phyloP scores from a whole-genome alignment of 2,113 vertebrate species.

The Rhynchomys soricoides region DNA sequence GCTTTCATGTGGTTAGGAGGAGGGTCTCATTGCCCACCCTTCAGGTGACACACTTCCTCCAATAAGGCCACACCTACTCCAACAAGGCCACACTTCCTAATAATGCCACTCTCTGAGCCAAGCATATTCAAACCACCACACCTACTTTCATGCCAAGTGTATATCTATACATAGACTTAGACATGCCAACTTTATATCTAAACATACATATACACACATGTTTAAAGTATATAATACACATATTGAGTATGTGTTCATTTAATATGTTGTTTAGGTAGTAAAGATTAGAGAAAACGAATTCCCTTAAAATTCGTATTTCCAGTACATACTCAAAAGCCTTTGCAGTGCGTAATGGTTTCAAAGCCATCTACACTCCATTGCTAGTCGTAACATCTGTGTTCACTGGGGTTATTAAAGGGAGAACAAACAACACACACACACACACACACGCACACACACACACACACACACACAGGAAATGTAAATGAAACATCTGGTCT shows the following conservation, averaged over 20 bases:
- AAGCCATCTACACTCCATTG: not conserved
- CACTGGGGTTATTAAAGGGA: not conserved
- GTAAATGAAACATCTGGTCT: not conserved
- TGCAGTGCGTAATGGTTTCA: not conserved
- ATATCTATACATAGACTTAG: not conserved
- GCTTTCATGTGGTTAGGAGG: too few species aligned
- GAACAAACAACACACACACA: not conserved
- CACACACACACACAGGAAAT: not conserved
- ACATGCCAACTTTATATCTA: not conserved
- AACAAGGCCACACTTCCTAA: too few species aligned
- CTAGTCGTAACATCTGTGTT: not conserved
- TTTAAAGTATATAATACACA: not conserved
- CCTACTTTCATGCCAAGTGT: not conserved
- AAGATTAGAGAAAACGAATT: not conserved
- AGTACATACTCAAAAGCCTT: not conserved
- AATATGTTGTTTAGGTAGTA: not conserved
- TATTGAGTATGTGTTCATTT: not conserved
- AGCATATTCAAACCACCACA: too few species aligned
- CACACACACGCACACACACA: not conserved
- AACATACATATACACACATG: not conserved
- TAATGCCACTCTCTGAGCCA: too few species aligned
- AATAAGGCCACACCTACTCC: too few species aligned
- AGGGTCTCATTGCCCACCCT: too few species aligned
- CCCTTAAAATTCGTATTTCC: not conserved
- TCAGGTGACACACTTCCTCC: too few species aligned